A percentile compares a stretch with the other conserved stretches of the same genome.
phyloP scores from a whole-genome alignment of 2,113 vertebrate genomes.

The Motacilla tschutschensis region DNA sequence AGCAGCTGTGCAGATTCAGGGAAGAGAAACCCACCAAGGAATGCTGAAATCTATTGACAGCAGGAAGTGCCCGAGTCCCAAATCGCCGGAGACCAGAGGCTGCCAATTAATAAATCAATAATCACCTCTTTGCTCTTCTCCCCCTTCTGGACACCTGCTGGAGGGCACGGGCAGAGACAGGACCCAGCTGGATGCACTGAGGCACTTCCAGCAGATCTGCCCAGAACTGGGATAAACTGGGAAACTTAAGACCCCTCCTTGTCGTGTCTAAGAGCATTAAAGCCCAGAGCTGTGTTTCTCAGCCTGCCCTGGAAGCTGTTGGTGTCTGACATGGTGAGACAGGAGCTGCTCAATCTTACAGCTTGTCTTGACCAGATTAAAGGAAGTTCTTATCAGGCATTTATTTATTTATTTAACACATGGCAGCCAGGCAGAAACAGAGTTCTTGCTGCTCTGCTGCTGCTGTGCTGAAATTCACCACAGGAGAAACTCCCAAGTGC shows the following conservation, averaged over 20 bases:
- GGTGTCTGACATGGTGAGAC: not conserved
- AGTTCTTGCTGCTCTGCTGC: not conserved
- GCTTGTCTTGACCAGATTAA: slow-evolving; percentile 11
- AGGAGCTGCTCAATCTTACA: not conserved
- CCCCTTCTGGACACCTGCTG: not conserved
- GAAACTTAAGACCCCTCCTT: not conserved
- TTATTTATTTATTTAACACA: not conserved
- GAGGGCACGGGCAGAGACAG: not conserved
- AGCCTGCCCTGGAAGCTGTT: not conserved
- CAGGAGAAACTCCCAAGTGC: not conserved
- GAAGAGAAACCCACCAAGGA: not conserved
- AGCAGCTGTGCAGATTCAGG: not conserved
- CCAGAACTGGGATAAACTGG: not conserved
- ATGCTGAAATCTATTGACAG: not conserved
- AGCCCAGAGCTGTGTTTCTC: not conserved
- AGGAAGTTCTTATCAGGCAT: not conserved
- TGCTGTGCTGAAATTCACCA: not conserved
- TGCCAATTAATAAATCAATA: not conserved
- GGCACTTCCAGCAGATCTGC: not conserved
- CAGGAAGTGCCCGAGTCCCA: accelerated
- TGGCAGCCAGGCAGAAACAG: not conserved
- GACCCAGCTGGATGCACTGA: not conserved
- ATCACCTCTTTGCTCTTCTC: not conserved
- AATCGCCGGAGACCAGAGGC: not conserved
- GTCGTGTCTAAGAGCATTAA: not conserved